Percentiles rank a stretch among this genome's conserved stretches.
phyloP scores from a whole-genome alignment of 1,140 invertebrate genomes.

The Drosophila littoralis region DNA sequence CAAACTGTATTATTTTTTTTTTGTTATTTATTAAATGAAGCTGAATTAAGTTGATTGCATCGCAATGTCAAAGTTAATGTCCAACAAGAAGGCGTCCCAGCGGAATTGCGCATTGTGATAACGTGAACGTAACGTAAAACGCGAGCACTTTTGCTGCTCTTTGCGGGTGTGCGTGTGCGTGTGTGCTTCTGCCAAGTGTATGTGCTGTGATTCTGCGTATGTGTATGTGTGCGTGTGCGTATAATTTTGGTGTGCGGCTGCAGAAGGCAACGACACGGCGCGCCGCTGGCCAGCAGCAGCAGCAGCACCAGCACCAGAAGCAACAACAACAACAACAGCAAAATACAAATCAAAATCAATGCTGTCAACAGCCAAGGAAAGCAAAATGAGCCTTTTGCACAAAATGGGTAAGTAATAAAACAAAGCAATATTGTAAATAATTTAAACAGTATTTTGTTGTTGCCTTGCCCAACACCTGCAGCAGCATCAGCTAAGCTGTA shows the following conservation, averaged over 20 bases:
- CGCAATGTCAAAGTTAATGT: conserved; percentile 57
- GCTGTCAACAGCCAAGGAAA: conserved; percentile 38
- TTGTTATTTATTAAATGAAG: conserved; percentile 58
- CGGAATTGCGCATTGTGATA: conserved; percentile 51
- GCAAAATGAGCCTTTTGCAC: conserved; percentile 66
- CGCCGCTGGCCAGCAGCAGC: conserved; percentile 36
- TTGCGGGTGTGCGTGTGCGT: conserved; percentile 47
- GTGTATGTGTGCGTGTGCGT: conserved; percentile 47
- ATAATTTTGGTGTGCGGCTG: conserved; percentile 54
- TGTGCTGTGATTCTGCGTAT: conserved; percentile 22
- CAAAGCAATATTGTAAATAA: conserved; percentile 1
- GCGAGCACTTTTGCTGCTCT: conserved; percentile 34
- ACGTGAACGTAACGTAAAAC: conserved; percentile 42
- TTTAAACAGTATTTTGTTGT: not conserved
- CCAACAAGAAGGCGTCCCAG: conserved; percentile 24
- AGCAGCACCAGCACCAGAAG: conserved; percentile 26
- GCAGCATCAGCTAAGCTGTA: conserved; percentile 18
- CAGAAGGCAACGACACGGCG: conserved; percentile 50
- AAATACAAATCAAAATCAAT: conserved; percentile 38
- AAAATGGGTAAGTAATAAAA: conserved; percentile 63
- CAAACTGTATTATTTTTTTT: conserved; percentile 56
- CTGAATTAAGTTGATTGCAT: conserved; percentile 55
- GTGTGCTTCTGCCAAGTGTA: conserved; percentile 18
- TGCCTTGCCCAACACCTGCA: conserved; percentile 30
- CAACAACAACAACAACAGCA: conserved; percentile 25